Evolutionary conservation across 2,113 vertebrate species (phyloP).

Genomic region (Coregonus clupeaformis): DNA sequence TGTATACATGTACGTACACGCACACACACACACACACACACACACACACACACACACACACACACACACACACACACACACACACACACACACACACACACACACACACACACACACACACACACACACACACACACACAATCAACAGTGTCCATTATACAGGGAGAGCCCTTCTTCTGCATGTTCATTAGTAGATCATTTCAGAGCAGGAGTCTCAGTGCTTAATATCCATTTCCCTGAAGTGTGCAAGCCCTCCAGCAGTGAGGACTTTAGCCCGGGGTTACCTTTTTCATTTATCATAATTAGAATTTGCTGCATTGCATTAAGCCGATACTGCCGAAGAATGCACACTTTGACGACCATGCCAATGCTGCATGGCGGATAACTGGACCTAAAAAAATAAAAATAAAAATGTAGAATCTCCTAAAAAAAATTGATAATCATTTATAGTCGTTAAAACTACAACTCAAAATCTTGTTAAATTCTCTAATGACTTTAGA

Average conservation of each 20-base stretch:
- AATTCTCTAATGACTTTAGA: not conserved
- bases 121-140: too few relatives aligned
- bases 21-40: too few relatives aligned
- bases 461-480: too few relatives aligned
- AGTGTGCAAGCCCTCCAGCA: constrained; percentile 31
- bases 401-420: too few relatives aligned
- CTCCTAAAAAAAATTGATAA: too few relatives aligned
- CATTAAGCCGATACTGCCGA: constrained; percentile 27
- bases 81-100: too few relatives aligned
- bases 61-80: too few relatives aligned
- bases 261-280: constrained; percentile 29
- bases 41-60: too few relatives aligned
- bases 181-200: constrained; percentile 39
- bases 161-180: constrained; percentile 3
- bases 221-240: constrained; percentile 42
- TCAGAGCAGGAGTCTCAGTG: constrained; percentile 17
- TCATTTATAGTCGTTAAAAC: too few relatives aligned
- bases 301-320: constrained; percentile 41
- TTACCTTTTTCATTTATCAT: constrained; percentile 50
- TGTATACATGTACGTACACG: not conserved
- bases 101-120: too few relatives aligned
- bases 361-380: not conserved
- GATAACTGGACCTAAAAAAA: not conserved
- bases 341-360: not conserved
- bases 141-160: not conserved